A percentile compares a stretch with the other conserved stretches of the same genome.
phyloP scores from a whole-genome alignment of 2,113 vertebrate genomes.

The Calonectris borealis region DNA sequence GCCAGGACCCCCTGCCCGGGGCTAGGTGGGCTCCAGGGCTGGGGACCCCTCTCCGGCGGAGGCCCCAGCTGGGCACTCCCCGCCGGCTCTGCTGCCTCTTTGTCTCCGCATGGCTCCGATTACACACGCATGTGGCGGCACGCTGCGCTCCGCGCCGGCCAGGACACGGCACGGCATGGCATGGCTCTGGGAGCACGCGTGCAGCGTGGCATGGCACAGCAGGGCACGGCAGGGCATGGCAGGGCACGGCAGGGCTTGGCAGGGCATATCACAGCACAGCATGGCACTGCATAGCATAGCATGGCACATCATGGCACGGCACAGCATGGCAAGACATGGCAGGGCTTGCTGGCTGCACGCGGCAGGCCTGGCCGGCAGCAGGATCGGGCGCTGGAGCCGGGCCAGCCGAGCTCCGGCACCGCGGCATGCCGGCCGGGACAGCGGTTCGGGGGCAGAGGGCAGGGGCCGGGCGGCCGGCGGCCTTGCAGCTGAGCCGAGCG shows the following conservation, averaged over 20 bases:
- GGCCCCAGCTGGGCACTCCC: neutral
- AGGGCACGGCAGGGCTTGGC: too few species aligned
- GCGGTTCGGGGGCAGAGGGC: neutral
- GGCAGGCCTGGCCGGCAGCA: neutral
- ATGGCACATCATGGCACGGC: too few species aligned
- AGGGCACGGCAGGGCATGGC: neutral
- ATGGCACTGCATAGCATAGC: too few species aligned
- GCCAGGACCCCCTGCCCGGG: neutral
- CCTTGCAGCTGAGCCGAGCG: neutral
- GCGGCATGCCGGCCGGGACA: neutral
- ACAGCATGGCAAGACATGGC: neutral
- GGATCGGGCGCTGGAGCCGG: neutral
- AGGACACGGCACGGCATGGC: neutral
- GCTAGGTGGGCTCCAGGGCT: too few species aligned
- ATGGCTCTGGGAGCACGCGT: neutral
- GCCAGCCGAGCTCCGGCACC: neutral
- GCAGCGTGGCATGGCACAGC: neutral
- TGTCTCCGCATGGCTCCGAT: neutral
- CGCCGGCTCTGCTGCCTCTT: neutral
- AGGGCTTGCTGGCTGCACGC: neutral
- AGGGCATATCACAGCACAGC: too few species aligned
- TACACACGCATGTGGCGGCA: neutral
- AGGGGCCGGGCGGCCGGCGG: neutral
- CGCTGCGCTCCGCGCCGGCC: neutral
- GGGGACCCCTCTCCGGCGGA: neutral